Evolutionary conservation across 2,888 invertebrate genomes (phyloP).

Genomic region (Netelia virgata): DNA sequence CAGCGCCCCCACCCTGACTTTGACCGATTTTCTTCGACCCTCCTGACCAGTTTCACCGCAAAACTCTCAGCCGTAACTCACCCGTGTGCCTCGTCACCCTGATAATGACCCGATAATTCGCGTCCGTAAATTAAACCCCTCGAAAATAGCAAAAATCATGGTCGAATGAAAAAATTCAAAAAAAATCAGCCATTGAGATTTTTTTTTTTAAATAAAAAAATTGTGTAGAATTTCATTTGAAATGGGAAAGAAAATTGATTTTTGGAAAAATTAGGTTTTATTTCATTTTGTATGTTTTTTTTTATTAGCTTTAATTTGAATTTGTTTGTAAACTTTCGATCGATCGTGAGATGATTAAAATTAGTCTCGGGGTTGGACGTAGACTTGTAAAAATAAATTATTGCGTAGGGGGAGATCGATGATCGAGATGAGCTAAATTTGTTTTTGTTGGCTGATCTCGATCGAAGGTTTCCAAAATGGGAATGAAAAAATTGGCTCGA

Average conservation of each 20-base stretch:
- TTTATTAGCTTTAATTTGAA: too few species aligned
- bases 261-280: too few species aligned
- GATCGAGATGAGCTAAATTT: constrained; percentile 53
- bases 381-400: neutral
- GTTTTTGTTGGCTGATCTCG: constrained; percentile 20
- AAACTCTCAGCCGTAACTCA: constrained; percentile 3
- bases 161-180: neutral
- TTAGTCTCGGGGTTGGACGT: neutral
- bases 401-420: constrained; percentile 31
- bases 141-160: neutral
- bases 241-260: too few species aligned
- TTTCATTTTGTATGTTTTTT: too few species aligned
- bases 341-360: too few species aligned
- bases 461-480: neutral
- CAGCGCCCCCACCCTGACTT: constrained; percentile 80
- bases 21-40: constrained; percentile 82
- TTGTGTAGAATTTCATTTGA: too few species aligned
- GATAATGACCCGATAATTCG: constrained; percentile 78
- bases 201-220: too few species aligned
- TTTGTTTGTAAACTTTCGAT: too few species aligned
- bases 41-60: constrained; percentile 43
- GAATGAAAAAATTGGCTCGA: neutral
- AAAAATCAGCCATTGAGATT: too few species aligned
- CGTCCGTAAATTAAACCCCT: constrained; percentile 4
- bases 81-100: constrained; percentile 54